Conservation (phyloP, 1,140 invertebrate species). For the Dermatophagoides farinae region DNA sequence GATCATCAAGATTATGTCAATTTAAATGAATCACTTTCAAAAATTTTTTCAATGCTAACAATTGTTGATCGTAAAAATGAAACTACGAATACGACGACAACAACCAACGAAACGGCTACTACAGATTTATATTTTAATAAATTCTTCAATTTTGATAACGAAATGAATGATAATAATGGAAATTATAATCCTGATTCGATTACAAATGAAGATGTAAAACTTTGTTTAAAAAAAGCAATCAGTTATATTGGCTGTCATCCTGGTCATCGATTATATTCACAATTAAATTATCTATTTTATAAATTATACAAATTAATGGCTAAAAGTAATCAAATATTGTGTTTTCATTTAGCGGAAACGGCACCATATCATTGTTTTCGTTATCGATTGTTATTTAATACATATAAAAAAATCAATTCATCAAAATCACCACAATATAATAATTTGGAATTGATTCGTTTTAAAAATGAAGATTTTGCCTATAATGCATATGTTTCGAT, state of each 20-base stretch:
- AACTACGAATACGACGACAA: no score
- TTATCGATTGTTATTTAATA: slow-evolving; percentile 6
- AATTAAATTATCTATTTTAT: neutral
- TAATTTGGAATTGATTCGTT: neutral
- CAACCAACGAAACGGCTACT: neutral
- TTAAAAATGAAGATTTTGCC: neutral
- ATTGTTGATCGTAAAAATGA: no score
- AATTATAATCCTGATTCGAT: neutral
- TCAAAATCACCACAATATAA: neutral
- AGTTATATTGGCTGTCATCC: slow-evolving; percentile 5
- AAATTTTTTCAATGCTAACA: no score
- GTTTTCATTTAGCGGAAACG: slow-evolving; percentile 9
- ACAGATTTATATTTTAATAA: neutral
- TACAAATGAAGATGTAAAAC: neutral
- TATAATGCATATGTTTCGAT: neutral
- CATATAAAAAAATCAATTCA: neutral
- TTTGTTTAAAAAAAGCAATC: neutral
- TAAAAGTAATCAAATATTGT: neutral
- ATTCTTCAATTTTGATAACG: neutral
- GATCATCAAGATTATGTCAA: no score
- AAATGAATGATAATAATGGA: neutral
- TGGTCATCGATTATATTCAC: neutral
- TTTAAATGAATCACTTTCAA: no score
- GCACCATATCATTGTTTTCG: neutral
- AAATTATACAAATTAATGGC: neutral